A percentile compares a stretch with the other conserved stretches of the same genome.
Conservation (phyloP, 2,888 invertebrate genomes). For the Cephus rjabovi region DNA sequence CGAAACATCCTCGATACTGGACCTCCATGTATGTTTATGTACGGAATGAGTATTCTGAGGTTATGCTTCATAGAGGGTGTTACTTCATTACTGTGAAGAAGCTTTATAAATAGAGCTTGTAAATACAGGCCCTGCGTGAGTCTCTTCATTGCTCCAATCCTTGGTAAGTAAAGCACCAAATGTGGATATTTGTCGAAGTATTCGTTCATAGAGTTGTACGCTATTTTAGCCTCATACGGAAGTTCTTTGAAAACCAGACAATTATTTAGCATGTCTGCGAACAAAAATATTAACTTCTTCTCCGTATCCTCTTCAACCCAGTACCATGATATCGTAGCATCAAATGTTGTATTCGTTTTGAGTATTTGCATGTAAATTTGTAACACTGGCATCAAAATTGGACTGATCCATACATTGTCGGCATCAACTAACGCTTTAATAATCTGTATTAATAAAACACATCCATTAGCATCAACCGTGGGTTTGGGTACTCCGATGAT, state of each 20-base stretch:
- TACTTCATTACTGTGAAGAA: conserved; percentile 18
- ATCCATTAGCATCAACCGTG: conserved; percentile 20
- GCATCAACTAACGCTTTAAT: conserved; percentile 23
- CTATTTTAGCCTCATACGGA: conserved; percentile 22
- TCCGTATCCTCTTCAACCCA: conserved; percentile 19
- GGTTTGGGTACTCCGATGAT: conserved; percentile 23
- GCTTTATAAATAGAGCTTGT: conserved; percentile 22
- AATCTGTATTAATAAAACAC: conserved; percentile 26
- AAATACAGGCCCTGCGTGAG: conserved; percentile 33
- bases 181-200: conserved; percentile 29
- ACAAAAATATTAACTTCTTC: background rate
- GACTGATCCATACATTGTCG: conserved; percentile 9
- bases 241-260: conserved; percentile 29
- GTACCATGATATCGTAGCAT: conserved; percentile 20
- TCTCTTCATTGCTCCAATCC: conserved; percentile 28
- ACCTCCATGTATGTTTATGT: conserved; percentile 25
- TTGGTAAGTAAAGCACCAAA: conserved; percentile 28
- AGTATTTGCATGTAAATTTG: conserved; percentile 16
- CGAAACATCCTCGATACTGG: background rate
- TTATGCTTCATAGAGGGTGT: conserved; percentile 11
- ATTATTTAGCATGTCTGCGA: conserved; percentile 21
- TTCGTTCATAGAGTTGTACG: conserved; percentile 32
- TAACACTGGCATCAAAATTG: conserved; percentile 12
- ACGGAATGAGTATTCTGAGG: conserved; percentile 23
- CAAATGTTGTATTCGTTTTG: background rate